phyloP scores from a whole-genome alignment of 2,888 invertebrate genomes.

The Pandemis corylana region DNA sequence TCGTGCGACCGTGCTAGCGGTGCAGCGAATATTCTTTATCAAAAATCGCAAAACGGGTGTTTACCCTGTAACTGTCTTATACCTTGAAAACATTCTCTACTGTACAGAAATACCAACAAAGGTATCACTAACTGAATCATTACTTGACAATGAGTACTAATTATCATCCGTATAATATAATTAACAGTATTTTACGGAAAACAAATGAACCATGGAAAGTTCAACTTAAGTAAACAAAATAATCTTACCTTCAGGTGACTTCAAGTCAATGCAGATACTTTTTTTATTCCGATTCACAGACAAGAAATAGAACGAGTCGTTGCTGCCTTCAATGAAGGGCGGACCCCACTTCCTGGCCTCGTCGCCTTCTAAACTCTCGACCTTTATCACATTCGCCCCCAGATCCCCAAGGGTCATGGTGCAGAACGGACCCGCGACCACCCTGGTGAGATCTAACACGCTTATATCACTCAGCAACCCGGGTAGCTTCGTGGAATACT shows the following conservation, averaged over 20 bases:
- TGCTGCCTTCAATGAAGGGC: constrained; percentile 88
- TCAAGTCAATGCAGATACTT: constrained; percentile 95
- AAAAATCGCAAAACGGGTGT: too few relatives aligned
- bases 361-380: constrained; percentile 93
- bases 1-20: too few relatives aligned
- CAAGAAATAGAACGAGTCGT: constrained; percentile 92
- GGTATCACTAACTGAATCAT: too few relatives aligned
- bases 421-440: constrained; percentile 97
- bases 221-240: background rate
- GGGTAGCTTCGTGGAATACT: constrained; percentile 58
- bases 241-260: constrained; percentile 85
- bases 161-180: too few relatives aligned
- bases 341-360: constrained; percentile 98
- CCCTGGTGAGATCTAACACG: constrained; percentile 92
- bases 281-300: constrained; percentile 97
- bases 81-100: too few relatives aligned
- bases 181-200: too few relatives aligned
- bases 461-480: constrained; percentile 89
- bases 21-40: too few relatives aligned
- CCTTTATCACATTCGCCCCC: constrained; percentile 96
- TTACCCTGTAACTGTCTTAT: too few relatives aligned
- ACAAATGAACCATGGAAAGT: too few relatives aligned
- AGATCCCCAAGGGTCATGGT: constrained; percentile 97
- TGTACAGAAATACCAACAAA: too few relatives aligned
- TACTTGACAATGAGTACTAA: too few relatives aligned